Conservation (phyloP, 2,113 vertebrate species). For the Megalops atlanticus region DNA sequence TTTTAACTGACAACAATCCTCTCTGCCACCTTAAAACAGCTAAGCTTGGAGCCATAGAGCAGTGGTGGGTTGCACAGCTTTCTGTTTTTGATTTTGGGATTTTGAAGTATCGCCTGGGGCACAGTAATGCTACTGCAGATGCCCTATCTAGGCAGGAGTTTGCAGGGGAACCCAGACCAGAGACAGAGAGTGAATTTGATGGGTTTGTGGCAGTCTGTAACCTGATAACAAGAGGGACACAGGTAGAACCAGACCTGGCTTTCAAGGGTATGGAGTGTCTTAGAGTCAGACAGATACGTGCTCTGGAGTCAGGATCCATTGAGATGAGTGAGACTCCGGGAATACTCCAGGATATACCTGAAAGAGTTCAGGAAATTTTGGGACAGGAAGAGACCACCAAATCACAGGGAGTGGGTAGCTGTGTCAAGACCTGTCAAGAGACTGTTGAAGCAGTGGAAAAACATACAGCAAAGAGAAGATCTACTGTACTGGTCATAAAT, state of each 20-base stretch:
- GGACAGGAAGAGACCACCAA: slow-evolving; percentile 12
- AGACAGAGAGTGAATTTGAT: slow-evolving; percentile 19
- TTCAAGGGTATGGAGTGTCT: slow-evolving; percentile 12
- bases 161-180: slow-evolving; percentile 21
- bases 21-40: slow-evolving; percentile 17
- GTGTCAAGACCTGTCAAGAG: neutral
- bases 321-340: neutral
- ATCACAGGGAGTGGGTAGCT: neutral
- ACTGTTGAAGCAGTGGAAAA: slow-evolving; percentile 18
- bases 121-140: slow-evolving; percentile 17
- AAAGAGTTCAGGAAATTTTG: neutral
- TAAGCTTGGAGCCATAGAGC: slow-evolving; percentile 19
- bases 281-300: slow-evolving; percentile 17
- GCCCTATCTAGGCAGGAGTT: slow-evolving; percentile 23
- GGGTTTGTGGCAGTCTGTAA: slow-evolving; percentile 38
- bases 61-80: slow-evolving; percentile 31
- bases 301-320: neutral
- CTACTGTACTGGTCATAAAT: slow-evolving; percentile 17
- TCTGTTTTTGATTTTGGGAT: slow-evolving; percentile 24
- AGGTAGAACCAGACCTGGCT: slow-evolving; percentile 23
- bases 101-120: slow-evolving; percentile 14
- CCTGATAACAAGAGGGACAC: slow-evolving; percentile 19
- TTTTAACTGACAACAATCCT: slow-evolving; percentile 30
- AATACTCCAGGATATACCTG: no score
- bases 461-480: neutral